Evolutionary conservation across 2,113 vertebrate genomes (phyloP).

Genomic region (Chascanopsetta lugubris): DNA sequence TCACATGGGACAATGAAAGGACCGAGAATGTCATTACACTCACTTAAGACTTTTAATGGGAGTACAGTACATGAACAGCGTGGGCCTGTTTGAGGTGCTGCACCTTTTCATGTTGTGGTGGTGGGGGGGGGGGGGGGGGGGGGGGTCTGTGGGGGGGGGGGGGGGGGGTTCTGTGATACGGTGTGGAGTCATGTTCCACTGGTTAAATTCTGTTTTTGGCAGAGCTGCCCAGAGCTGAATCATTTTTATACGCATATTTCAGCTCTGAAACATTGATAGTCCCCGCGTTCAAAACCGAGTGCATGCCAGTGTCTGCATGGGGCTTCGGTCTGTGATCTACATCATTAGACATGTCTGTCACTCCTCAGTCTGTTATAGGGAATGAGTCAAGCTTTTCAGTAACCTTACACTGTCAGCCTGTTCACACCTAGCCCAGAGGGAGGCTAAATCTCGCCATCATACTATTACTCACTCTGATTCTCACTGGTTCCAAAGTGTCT

Average conservation of each 20-base stretch:
- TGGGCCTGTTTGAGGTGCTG: conserved; percentile 47
- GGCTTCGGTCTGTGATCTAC: conserved; percentile 62
- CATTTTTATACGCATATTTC: conserved; percentile 75
- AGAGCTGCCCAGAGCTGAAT: conserved; percentile 60
- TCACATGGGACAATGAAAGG: conserved; percentile 71
- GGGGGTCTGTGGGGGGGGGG: conserved; percentile 37
- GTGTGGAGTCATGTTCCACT: conserved; percentile 66
- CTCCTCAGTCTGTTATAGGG: conserved; percentile 71
- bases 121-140: too few relatives aligned
- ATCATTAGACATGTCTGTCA: conserved; percentile 76
- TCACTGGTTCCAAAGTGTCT: conserved; percentile 22
- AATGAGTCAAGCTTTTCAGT: conserved; percentile 75
- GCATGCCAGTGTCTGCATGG: conserved; percentile 18
- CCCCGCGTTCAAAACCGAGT: conserved; percentile 56
- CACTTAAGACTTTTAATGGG: conserved; percentile 72
- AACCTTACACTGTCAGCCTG: conserved; percentile 75
- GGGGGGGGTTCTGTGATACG: conserved; percentile 50
- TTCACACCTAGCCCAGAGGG: conserved; percentile 75
- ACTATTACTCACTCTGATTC: conserved; percentile 48
- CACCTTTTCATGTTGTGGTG: conserved; percentile 64
- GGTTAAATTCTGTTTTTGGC: conserved; percentile 59
- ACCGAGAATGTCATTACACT: conserved; percentile 74
- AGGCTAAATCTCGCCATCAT: conserved; percentile 58
- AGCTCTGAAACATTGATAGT: conserved; percentile 62
- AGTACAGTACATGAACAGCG: conserved; percentile 53